A percentile compares a stretch with the other conserved stretches of the same genome.
Conservation (phyloP, 1,140 invertebrate species). For the Epicauta chinensis region DNA sequence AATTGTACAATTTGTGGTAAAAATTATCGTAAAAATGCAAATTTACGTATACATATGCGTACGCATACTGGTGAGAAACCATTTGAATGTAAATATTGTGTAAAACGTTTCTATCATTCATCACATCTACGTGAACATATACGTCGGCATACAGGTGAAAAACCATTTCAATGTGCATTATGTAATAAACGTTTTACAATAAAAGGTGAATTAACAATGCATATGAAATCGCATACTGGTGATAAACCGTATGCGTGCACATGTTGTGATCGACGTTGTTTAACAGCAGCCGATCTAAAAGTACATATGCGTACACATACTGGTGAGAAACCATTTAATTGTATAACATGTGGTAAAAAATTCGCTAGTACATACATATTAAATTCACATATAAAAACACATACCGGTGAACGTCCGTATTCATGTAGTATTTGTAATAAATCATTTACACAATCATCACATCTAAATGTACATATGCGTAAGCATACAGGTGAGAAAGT, state of each 20-base stretch:
- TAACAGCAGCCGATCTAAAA: conserved; percentile 39
- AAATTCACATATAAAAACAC: conserved; percentile 46
- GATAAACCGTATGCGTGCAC: conserved; percentile 55
- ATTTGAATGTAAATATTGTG: conserved; percentile 43
- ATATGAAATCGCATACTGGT: conserved; percentile 52
- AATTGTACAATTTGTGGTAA: conserved; percentile 35
- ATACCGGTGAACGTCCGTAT: conserved; percentile 54
- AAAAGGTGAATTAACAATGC: conserved; percentile 54
- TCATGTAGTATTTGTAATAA: conserved; percentile 61
- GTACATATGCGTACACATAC: conserved; percentile 54
- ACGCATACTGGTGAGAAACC: conserved; percentile 43
- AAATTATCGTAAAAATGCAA: conserved; percentile 36
- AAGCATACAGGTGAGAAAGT: conserved; percentile 49
- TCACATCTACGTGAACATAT: conserved; percentile 42
- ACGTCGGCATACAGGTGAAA: conserved; percentile 55
- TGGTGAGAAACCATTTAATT: conserved; percentile 52
- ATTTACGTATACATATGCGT: conserved; percentile 40
- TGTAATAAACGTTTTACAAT: conserved; percentile 61
- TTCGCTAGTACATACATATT: conserved; percentile 49
- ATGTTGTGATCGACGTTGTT: conserved; percentile 43
- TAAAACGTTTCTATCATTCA: conserved; percentile 40
- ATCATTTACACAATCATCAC: conserved; percentile 61
- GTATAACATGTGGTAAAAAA: conserved; percentile 46
- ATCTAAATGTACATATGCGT: conserved; percentile 53
- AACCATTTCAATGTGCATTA: conserved; percentile 49